Percentiles rank a stretch among this genome's conserved stretches.
Evolutionary conservation across 2,888 invertebrate genomes (phyloP).

Genomic region (Amblyteles armatorius): DNA sequence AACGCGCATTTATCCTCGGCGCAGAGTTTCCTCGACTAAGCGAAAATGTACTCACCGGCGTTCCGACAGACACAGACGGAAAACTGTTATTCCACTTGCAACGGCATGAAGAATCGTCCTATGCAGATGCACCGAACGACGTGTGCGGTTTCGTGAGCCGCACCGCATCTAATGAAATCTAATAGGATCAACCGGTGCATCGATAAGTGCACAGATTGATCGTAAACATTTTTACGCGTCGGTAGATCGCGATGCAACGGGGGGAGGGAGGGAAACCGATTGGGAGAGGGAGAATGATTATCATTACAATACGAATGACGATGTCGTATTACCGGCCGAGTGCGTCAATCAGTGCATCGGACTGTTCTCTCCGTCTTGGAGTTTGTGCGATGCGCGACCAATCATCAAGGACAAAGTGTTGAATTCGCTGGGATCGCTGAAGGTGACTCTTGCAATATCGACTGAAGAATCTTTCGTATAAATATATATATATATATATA

Average conservation of each 20-base stretch:
- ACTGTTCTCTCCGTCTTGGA: conserved; percentile 18
- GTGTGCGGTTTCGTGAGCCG: conserved; percentile 4
- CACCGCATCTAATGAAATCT: conserved; percentile 20
- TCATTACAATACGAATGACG: conserved; percentile 21
- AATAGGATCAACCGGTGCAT: conserved; percentile 22
- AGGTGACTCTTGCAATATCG: conserved; percentile 63
- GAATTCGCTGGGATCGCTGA: conserved; percentile 59
- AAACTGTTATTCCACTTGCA: not conserved
- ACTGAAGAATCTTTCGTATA: conserved; percentile 50
- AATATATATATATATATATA: conserved; percentile 15
- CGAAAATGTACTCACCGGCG: not conserved
- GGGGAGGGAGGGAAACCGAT: not conserved
- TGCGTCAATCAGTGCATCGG: conserved; percentile 59
- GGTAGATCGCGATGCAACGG: not conserved
- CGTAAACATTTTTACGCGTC: conserved; percentile 41
- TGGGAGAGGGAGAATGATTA: not conserved
- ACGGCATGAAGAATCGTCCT: not conserved
- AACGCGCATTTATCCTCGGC: not conserved
- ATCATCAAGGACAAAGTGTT: conserved; percentile 60
- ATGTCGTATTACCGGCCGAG: conserved; percentile 35
- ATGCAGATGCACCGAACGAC: not conserved
- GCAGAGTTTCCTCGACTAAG: not conserved
- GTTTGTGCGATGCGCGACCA: conserved; percentile 53
- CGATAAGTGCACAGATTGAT: conserved; percentile 22
- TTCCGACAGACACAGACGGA: not conserved